These are phyloP conservation scores for Cranoglanis bouderius DNA, from an alignment of 2,113 vertebrate species.

Conservation along the genomic window DNA sequence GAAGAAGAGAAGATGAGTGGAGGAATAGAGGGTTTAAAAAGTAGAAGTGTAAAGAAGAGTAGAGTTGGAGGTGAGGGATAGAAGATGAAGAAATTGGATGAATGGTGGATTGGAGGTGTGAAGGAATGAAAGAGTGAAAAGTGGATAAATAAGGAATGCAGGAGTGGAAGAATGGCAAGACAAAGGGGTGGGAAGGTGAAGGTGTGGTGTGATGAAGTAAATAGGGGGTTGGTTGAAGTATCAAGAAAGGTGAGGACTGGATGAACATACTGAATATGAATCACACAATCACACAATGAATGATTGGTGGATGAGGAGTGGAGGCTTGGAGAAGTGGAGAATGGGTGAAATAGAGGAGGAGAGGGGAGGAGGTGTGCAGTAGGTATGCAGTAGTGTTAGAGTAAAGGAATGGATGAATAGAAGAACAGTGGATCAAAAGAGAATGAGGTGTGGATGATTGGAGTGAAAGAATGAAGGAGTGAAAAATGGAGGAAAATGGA, in stretches of 20 bases:
- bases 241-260: not conserved
- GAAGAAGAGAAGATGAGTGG: not conserved
- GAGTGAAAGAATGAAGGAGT: no score
- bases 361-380: not conserved
- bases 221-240: no score
- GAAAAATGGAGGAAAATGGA: not conserved
- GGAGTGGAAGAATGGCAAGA: not conserved
- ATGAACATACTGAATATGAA: no score
- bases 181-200: not conserved
- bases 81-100: not conserved
- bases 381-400: not conserved
- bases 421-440: not conserved
- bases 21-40: not conserved
- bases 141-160: not conserved
- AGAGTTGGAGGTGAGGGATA: not conserved
- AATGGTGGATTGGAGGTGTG: no score
- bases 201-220: no score
- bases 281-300: no score
- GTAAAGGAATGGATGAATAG: no score
- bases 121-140: not conserved
- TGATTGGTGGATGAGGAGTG: no score
- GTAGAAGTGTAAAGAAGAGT: not conserved
- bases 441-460: not conserved
- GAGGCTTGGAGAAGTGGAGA: not conserved
- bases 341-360: not conserved